A percentile compares a stretch with the other conserved stretches of the same genome.
phyloP scores from a whole-genome alignment of 2,888 invertebrate species.

The Stenotaenia linearis region DNA sequence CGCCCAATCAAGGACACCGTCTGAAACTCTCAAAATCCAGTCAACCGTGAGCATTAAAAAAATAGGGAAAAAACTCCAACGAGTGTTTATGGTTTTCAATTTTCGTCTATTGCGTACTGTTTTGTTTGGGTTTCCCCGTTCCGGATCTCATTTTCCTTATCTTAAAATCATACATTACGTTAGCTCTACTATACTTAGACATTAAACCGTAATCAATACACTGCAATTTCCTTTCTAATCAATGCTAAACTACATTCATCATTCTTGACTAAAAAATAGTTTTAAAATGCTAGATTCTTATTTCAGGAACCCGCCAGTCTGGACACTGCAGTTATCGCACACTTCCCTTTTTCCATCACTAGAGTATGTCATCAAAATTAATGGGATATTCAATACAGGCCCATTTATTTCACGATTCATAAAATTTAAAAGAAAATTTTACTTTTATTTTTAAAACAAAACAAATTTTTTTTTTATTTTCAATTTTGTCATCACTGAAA shows the following conservation, averaged over 20 bases:
- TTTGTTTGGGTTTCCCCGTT: neutral
- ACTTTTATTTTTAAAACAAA: neutral
- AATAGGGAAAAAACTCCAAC: neutral
- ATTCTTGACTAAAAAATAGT: neutral
- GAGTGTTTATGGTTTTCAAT: neutral
- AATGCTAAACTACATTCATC: neutral
- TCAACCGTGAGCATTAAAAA: neutral
- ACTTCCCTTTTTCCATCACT: neutral
- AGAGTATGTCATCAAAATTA: neutral
- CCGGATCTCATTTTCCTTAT: neutral
- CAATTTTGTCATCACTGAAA: neutral
- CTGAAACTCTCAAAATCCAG: neutral
- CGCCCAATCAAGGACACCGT: neutral
- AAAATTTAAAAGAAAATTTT: neutral
- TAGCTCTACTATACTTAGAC: no score
- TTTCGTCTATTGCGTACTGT: neutral
- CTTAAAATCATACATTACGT: neutral
- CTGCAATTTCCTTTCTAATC: neutral
- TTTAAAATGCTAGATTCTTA: neutral
- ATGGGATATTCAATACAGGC: neutral
- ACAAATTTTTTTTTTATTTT: neutral
- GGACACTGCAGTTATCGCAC: neutral
- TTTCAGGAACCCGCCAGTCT: constrained; percentile 4
- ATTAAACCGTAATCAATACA: no score
- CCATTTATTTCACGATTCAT: neutral